Base-by-base conservation (phyloP, 2,797 vertebrate genomes). In the Galagoides demidoff region DNA sequence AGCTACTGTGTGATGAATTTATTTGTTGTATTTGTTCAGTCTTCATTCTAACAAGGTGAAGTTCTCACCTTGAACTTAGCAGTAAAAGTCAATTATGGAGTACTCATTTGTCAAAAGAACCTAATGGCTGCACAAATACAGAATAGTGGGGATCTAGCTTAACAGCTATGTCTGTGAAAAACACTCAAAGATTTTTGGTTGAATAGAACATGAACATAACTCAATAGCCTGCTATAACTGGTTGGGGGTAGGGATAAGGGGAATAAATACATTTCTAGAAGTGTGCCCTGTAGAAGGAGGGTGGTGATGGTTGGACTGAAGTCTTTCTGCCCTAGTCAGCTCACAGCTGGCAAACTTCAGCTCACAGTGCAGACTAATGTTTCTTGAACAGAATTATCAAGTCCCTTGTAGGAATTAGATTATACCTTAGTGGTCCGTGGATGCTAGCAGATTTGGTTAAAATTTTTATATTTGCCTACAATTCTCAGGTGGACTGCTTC, bases 401-500 rank as follows among this genome's bases (percentile, higher is more conserved):
- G 78, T 45, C 59, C 39, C 20, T 88, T 83, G 64, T 12, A 23
- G 25, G n/a, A 92, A 81, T 90, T 52, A 90, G 31, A 77, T 81
- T 90, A 52, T 29, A 71, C 11, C 9, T 89, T 85, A 57, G 43
- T 74, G 88, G 71, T 73, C 39, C 19, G n/a, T 31, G 45, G 25
- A 11, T 77, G 61, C 73, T 85, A 82, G 63, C 20, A 57, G 92
- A 84, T 77, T 74, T 45, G 7, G 73, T 71, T 70, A 73, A 79
- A 10, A 22, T n/a, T 77, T 66, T 61, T 92, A 64, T 83, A 90
- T 95, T 86, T 90, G 64, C 55, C 34, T 95, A 10, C 31, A 92
- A 78, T 94, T 94, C 88, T 94, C 63, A 76, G 17, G 37, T 85
- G 84, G 17, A 95, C 66, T 90, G 49, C 45, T 73, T 85, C 63